These are phyloP conservation scores for Leuctra nigra DNA, from an alignment of 2,888 invertebrate species.

Conservation along the genomic window DNA sequence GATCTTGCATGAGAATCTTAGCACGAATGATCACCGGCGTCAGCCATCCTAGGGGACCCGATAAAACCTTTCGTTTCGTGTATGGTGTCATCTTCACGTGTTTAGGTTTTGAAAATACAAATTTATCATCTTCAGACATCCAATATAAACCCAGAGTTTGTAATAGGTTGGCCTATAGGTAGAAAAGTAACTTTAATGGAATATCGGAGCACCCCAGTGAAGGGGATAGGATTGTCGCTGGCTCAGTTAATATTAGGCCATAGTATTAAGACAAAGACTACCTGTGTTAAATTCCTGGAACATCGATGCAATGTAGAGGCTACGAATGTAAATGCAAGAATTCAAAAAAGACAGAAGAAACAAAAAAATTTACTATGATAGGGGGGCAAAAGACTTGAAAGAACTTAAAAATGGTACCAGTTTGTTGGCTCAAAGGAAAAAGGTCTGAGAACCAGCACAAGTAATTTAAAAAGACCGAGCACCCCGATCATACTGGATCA, in stretches of 20 bases:
- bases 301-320: background rate
- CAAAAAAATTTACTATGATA: background rate
- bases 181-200: background rate
- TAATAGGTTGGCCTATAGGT: no score
- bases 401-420: background rate
- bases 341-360: background rate
- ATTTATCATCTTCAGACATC: no score
- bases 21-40: no score
- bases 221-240: background rate
- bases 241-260: background rate
- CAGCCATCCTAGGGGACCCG: no score
- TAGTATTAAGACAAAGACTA: background rate
- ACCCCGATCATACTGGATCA: conserved; percentile 6
- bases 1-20: no score
- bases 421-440: background rate
- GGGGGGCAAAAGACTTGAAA: background rate
- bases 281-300: background rate
- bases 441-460: background rate
- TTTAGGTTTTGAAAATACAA: no score
- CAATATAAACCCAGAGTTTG: no score
- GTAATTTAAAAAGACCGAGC: background rate
- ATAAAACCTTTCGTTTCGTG: no score
- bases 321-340: background rate
- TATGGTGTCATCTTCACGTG: no score
- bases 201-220: background rate